Evolutionary conservation across 2,888 invertebrate species (phyloP).

Genomic region (Julus scanicus): DNA sequence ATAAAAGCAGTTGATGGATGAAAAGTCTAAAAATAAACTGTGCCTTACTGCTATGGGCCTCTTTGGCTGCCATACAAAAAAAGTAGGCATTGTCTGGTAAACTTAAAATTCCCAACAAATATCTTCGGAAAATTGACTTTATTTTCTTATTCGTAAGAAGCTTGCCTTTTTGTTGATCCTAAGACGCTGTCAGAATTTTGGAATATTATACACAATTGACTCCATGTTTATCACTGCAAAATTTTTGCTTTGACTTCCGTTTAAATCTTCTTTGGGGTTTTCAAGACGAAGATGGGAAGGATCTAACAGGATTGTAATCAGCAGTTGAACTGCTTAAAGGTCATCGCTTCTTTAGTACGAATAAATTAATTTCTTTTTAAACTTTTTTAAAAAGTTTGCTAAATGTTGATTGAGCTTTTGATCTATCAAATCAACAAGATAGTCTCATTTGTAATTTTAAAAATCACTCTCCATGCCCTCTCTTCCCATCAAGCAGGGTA

Average conservation of each 20-base stretch:
- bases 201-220: background rate
- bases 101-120: background rate
- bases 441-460: too few species aligned
- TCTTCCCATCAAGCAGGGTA: too few species aligned
- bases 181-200: background rate
- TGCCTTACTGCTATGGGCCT: background rate
- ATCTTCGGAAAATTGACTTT: background rate
- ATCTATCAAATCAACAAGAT: too few species aligned
- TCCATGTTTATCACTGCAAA: background rate
- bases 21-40: background rate
- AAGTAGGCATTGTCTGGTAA: background rate
- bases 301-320: too few species aligned
- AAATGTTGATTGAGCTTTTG: too few species aligned
- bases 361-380: too few species aligned
- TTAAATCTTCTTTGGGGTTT: background rate
- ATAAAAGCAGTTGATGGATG: background rate
- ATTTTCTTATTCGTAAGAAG: background rate
- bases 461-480: too few species aligned
- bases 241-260: background rate
- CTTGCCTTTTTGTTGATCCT: background rate
- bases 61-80: background rate
- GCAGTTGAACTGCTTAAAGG: too few species aligned
- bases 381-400: too few species aligned
- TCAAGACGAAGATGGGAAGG: background rate
- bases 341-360: too few species aligned